Evolutionary conservation across 2,888 invertebrate species (phyloP).

Genomic region (Anarsia innoxiella): DNA sequence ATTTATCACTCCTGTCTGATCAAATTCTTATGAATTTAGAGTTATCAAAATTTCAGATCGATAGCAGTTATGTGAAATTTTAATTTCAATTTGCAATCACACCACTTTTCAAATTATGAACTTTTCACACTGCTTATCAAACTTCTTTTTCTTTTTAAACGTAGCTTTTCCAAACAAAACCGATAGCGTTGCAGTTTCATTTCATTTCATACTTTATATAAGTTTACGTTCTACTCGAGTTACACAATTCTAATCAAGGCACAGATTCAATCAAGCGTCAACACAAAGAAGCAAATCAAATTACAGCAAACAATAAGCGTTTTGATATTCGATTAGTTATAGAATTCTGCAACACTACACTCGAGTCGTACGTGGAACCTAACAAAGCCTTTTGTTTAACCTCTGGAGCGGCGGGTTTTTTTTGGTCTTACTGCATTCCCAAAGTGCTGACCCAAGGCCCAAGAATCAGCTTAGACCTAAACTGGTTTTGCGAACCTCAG

Average conservation of each 20-base stretch:
- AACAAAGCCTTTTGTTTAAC: conserved; percentile 71
- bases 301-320: conserved; percentile 50
- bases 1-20: too few relatives aligned
- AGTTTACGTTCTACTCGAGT: conserved; percentile 1
- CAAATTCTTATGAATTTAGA: too few relatives aligned
- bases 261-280: conserved; percentile 9
- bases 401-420: conserved; percentile 40
- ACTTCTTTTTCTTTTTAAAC: too few relatives aligned
- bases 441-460: conserved; percentile 47
- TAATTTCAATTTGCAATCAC: too few relatives aligned
- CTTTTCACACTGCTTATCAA: too few relatives aligned
- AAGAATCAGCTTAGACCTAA: conserved; percentile 45
- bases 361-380: conserved; percentile 60
- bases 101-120: too few relatives aligned
- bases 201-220: background rate
- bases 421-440: conserved; percentile 66
- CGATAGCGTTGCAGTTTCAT: too few relatives aligned
- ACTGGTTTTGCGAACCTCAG: conserved; percentile 40
- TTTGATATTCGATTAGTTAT: conserved; percentile 56
- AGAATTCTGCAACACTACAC: conserved; percentile 65
- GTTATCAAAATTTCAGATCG: too few relatives aligned
- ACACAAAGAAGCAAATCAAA: conserved; percentile 38
- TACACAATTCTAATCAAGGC: conserved; percentile 10
- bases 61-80: too few relatives aligned
- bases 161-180: too few relatives aligned